These are phyloP conservation scores for Metellina segmentata DNA, from an alignment of 2,888 invertebrate species.

Conservation along the genomic window DNA sequence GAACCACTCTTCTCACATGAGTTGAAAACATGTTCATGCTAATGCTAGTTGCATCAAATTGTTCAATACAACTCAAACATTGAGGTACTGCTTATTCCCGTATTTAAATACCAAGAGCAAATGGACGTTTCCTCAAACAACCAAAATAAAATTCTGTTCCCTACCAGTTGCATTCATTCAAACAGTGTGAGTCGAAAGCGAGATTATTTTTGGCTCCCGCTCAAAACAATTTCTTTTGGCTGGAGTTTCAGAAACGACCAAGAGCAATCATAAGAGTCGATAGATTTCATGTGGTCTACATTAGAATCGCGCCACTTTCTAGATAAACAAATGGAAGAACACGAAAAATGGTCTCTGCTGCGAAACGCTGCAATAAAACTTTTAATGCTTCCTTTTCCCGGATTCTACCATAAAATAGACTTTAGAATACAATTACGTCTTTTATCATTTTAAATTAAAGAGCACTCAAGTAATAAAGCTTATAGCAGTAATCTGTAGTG, in stretches of 20 bases:
- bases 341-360: not conserved
- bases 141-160: not conserved
- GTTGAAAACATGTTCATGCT: too few relatives aligned
- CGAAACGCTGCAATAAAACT: constrained; percentile 14
- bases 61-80: too few relatives aligned
- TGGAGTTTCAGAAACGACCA: not conserved
- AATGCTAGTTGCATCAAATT: too few relatives aligned
- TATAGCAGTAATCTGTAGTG: constrained; percentile 1
- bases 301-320: constrained; percentile 2
- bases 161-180: constrained; percentile 26
- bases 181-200: constrained; percentile 18
- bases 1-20: too few relatives aligned
- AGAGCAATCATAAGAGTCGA: constrained; percentile 35
- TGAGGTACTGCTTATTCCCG: not conserved
- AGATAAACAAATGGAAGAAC: constrained; percentile 17
- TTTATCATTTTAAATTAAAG: constrained; percentile 6
- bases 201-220: constrained; percentile 41
- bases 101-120: not conserved
- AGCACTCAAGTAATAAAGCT: not conserved
- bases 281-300: not conserved
- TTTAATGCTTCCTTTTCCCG: constrained; percentile 4
- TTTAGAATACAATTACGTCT: constrained; percentile 14
- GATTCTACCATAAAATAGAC: constrained; percentile 15
- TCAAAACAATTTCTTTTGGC: constrained; percentile 24
- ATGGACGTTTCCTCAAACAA: not conserved